phyloP scores from a whole-genome alignment of 2,113 vertebrate species.

The Atractosteus spatula region DNA sequence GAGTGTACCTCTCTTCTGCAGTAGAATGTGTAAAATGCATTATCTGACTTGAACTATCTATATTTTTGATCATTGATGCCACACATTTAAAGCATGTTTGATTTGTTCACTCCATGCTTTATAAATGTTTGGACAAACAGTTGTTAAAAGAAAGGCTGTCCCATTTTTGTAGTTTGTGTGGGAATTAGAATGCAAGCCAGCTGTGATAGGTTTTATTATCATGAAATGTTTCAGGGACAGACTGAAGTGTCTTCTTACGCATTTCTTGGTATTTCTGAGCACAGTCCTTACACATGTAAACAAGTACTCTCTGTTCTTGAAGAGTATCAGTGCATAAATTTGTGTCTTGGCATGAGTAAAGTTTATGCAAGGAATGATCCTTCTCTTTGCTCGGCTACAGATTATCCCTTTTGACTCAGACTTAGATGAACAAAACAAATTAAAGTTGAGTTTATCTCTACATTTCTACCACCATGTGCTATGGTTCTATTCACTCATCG shows the following conservation, averaged over 20 bases:
- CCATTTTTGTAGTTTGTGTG: background rate
- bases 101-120: too few relatives aligned
- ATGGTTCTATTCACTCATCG: background rate
- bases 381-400: background rate
- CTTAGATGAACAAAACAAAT: background rate
- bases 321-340: constrained; percentile 10
- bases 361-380: constrained; percentile 6
- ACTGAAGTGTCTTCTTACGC: background rate
- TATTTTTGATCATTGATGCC: too few relatives aligned
- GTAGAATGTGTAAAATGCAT: too few relatives aligned
- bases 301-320: constrained; percentile 11
- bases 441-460: background rate
- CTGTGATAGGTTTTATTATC: background rate
- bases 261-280: background rate
- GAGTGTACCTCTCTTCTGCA: too few relatives aligned
- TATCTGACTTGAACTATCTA: too few relatives aligned
- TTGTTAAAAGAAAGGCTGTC: background rate
- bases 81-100: too few relatives aligned
- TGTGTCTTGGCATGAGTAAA: background rate
- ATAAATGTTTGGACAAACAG: too few relatives aligned
- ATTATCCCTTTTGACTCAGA: background rate
- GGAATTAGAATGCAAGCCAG: background rate
- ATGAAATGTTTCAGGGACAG: background rate
- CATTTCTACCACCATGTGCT: background rate
- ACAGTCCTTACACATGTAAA: background rate